phyloP scores from a whole-genome alignment of 2,113 vertebrate genomes.

The Oreotrochilus melanogaster region DNA sequence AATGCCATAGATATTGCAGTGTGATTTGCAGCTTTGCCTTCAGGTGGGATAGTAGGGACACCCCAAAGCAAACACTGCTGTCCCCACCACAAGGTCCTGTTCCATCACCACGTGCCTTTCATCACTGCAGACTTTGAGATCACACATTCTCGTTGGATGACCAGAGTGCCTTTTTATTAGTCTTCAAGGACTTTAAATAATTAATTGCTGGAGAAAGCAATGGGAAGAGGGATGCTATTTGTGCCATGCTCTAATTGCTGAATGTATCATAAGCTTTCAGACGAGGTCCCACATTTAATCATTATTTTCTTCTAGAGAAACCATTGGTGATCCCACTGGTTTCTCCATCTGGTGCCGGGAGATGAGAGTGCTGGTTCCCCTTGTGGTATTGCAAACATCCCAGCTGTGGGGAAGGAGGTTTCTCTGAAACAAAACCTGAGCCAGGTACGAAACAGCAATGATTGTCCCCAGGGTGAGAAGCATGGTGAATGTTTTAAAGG shows the following conservation, averaged over 20 bases:
- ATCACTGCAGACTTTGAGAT: background rate
- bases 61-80: background rate
- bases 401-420: conserved; percentile 72
- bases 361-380: background rate
- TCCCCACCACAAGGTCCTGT: background rate
- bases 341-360: background rate
- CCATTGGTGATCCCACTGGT: background rate
- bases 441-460: conserved; percentile 69
- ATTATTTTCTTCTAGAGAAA: background rate
- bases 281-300: background rate
- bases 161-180: background rate
- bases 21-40: background rate
- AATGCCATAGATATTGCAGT: background rate
- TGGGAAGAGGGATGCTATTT: background rate
- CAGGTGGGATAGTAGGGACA: background rate
- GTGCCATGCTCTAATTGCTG: background rate
- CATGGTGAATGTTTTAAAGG: conserved; percentile 81
- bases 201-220: background rate
- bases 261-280: background rate
- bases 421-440: conserved; percentile 66
- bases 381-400: conserved; percentile 73
- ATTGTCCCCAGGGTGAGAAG: conserved; percentile 64
- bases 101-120: background rate
- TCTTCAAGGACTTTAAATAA: background rate
- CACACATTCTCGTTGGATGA: background rate